phyloP scores from a whole-genome alignment of 2,888 invertebrate species.

The Acanthopleura granulata region DNA sequence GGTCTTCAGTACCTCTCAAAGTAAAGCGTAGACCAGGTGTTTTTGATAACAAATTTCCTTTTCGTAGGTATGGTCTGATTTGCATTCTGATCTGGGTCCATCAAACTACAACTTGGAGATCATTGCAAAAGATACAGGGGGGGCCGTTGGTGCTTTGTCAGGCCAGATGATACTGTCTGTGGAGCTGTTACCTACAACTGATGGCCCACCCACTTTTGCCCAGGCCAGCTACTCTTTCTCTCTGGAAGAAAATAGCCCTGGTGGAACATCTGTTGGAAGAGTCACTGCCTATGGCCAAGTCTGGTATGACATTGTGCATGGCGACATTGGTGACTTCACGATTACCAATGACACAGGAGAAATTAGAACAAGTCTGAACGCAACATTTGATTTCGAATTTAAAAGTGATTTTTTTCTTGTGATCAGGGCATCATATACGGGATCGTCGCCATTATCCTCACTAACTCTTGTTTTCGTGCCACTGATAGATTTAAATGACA shows the following conservation, averaged over 20 bases:
- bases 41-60: not conserved
- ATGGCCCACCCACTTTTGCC: slow-evolving; percentile 21
- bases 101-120: slow-evolving; percentile 20
- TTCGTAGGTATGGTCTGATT: not conserved
- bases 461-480: slow-evolving; percentile 38
- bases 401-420: slow-evolving; percentile 38
- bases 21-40: no score
- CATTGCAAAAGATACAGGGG: slow-evolving; percentile 14
- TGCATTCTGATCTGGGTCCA: slow-evolving; percentile 19
- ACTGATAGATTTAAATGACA: slow-evolving; percentile 53
- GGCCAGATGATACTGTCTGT: slow-evolving; percentile 6
- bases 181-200: slow-evolving; percentile 23
- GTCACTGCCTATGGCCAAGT: slow-evolving; percentile 39
- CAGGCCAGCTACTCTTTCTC: slow-evolving; percentile 20
- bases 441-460: slow-evolving; percentile 38
- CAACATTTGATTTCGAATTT: slow-evolving; percentile 49
- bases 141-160: not conserved
- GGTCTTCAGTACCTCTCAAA: no score
- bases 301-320: slow-evolving; percentile 36
- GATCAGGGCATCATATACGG: slow-evolving; percentile 47
- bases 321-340: slow-evolving; percentile 42
- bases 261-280: slow-evolving; percentile 27
- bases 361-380: slow-evolving; percentile 32
- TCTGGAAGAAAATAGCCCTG: slow-evolving; percentile 22
- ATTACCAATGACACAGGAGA: slow-evolving; percentile 44